These are phyloP conservation scores for Oligia fasciuncula DNA, from an alignment of 2,888 invertebrate species.

Conservation along the genomic window DNA sequence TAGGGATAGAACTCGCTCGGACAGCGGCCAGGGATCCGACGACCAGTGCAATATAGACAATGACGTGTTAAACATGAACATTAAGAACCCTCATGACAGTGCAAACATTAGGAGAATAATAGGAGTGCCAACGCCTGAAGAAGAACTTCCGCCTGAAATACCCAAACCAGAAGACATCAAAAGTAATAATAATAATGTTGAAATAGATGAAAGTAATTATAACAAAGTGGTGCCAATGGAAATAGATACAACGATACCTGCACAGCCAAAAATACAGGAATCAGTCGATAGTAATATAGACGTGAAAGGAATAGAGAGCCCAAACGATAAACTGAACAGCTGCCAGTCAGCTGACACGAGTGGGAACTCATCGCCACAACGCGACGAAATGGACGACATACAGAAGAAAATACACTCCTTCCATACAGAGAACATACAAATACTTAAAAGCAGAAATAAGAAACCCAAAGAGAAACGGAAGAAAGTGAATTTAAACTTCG, in stretches of 20 bases:
- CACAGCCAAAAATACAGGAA: slow-evolving; percentile 82
- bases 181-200: slow-evolving; percentile 83
- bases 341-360: slow-evolving; percentile 87
- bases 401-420: slow-evolving; percentile 91
- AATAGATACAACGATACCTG: slow-evolving; percentile 83
- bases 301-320: slow-evolving; percentile 79
- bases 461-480: slow-evolving; percentile 89
- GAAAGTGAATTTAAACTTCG: slow-evolving; percentile 89
- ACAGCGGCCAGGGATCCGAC: slow-evolving; percentile 86
- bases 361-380: slow-evolving; percentile 87
- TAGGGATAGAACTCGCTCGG: slow-evolving; percentile 84
- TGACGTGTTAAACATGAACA: slow-evolving; percentile 82
- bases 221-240: slow-evolving; percentile 87
- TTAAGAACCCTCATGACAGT: slow-evolving; percentile 82
- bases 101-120: slow-evolving; percentile 86
- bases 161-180: slow-evolving; percentile 77
- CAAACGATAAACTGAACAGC: slow-evolving; percentile 82
- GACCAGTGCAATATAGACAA: slow-evolving; percentile 85
- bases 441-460: slow-evolving; percentile 91
- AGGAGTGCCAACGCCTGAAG: slow-evolving; percentile 85
- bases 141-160: slow-evolving; percentile 80
- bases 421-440: slow-evolving; percentile 91
- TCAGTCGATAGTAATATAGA: slow-evolving; percentile 76
- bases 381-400: slow-evolving; percentile 91
- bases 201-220: slow-evolving; percentile 81